These are phyloP conservation scores for Haliclona indistincta DNA, from an alignment of 37 sponge, comb jelly and placozoan species.

Conservation along the genomic window DNA sequence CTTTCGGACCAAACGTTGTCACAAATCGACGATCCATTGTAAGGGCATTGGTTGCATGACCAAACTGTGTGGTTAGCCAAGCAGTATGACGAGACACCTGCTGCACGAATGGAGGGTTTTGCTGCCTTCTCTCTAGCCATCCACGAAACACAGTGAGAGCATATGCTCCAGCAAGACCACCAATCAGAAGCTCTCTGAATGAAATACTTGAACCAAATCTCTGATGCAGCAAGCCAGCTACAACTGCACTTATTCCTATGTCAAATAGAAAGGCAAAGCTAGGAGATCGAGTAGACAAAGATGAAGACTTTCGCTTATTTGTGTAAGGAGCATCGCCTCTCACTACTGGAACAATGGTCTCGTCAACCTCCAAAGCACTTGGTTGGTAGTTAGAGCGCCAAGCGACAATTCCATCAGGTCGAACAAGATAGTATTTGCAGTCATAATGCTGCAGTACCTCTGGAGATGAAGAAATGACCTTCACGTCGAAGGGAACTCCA, in stretches of 20 bases:
- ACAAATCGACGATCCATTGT: conserved; percentile 25
- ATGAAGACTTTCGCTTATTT: conserved; percentile 4
- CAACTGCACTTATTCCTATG: conserved; percentile 4
- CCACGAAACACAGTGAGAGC: conserved; percentile 6
- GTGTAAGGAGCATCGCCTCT: conserved; percentile 28
- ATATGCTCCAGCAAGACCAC: conserved; percentile 35
- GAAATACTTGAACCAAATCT: conserved; percentile 11
- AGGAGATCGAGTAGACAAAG: conserved; percentile 1
- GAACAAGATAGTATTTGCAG: conserved; percentile 72
- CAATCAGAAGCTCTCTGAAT: not conserved
- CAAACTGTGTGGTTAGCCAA: conserved; percentile 24
- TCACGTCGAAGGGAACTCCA: conserved; percentile 29
- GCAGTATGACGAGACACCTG: conserved; percentile 60
- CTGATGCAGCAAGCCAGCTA: too few relatives aligned
- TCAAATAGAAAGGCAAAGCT: conserved; percentile 30
- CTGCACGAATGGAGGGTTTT: conserved; percentile 24
- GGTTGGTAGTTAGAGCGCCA: conserved; percentile 79
- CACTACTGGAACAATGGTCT: conserved; percentile 26
- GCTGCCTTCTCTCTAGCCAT: not conserved
- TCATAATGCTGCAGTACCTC: conserved; percentile 47
- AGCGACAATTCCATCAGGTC: conserved; percentile 74
- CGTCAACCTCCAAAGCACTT: conserved; percentile 29
- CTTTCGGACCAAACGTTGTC: conserved; percentile 57
- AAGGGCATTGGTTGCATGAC: conserved; percentile 40
- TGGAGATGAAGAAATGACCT: conserved; percentile 18